Conservation (phyloP, 2,113 vertebrate genomes). For the Entomyzon cyanotis region DNA sequence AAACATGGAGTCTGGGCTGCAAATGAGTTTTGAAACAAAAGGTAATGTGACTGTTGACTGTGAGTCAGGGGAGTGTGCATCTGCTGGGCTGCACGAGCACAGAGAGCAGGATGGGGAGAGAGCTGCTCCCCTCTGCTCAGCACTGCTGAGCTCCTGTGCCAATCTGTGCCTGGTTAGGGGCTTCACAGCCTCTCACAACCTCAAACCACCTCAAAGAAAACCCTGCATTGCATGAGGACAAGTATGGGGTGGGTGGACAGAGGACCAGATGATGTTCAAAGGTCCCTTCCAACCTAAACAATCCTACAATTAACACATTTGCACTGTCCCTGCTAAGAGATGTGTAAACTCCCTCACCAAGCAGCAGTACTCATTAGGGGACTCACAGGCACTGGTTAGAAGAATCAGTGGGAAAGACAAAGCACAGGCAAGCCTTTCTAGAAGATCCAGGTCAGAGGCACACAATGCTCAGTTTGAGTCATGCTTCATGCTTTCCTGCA, state of each 20-base stretch:
- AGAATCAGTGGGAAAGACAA: not conserved
- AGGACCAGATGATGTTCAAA: not conserved
- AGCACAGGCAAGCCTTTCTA: not conserved
- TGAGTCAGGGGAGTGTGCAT: fast-evolving
- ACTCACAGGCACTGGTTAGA: not conserved
- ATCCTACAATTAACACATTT: not conserved
- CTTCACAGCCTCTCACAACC: not conserved
- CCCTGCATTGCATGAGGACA: not conserved
- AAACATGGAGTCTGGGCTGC: not conserved
- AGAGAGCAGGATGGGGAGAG: not conserved
- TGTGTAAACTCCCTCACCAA: not conserved
- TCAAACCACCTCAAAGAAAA: not conserved
- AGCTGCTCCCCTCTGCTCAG: not conserved
- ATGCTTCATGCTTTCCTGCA: not conserved
- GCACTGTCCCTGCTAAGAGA: not conserved
- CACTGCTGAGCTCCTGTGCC: not conserved
- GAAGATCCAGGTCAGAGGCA: not conserved
- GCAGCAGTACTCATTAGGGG: not conserved
- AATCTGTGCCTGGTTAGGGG: not conserved
- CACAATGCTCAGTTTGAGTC: not conserved
- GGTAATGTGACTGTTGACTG: not conserved
- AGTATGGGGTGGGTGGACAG: fast-evolving
- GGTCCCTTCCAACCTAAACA: not conserved
- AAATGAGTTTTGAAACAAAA: not conserved
- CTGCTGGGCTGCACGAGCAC: not conserved